phyloP scores from a whole-genome alignment of 2,888 invertebrate species.

The Globia sparganii region DNA sequence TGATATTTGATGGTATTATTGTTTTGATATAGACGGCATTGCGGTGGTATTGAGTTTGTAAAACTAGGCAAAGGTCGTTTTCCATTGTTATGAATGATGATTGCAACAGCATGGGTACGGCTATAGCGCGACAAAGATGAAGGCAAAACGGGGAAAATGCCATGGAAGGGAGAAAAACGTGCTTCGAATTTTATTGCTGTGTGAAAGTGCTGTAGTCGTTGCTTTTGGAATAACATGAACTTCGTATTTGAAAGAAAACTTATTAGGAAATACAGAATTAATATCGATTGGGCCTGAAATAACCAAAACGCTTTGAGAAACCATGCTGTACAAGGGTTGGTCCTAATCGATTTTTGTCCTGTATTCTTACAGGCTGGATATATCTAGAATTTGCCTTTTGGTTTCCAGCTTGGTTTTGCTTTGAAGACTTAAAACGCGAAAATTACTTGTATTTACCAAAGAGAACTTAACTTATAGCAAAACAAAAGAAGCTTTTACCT shows the following conservation, averaged over 20 bases:
- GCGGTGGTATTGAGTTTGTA: background rate
- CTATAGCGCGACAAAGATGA: background rate
- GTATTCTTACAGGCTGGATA: too few relatives aligned
- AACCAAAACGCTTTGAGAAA: background rate
- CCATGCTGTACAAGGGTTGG: background rate
- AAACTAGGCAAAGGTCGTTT: background rate
- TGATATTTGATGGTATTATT: constrained; percentile 15
- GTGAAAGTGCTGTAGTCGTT: background rate
- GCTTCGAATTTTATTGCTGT: background rate
- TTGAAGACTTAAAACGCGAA: background rate
- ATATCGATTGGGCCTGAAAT: background rate
- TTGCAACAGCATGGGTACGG: too few relatives aligned
- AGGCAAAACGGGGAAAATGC: background rate
- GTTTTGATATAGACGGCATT: background rate
- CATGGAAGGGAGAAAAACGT: background rate
- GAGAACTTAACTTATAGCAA: background rate
- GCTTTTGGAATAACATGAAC: too few relatives aligned
- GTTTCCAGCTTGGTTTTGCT: background rate
- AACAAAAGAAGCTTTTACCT: background rate
- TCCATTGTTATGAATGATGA: background rate
- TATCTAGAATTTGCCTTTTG: background rate
- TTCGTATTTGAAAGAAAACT: too few relatives aligned
- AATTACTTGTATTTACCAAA: background rate
- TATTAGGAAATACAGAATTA: too few relatives aligned
- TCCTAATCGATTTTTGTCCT: too few relatives aligned